A percentile compares a stretch with the other conserved stretches of the same genome.
Evolutionary conservation across 2,888 invertebrate genomes (phyloP).

Genomic region (Pseudococcus longispinus): DNA sequence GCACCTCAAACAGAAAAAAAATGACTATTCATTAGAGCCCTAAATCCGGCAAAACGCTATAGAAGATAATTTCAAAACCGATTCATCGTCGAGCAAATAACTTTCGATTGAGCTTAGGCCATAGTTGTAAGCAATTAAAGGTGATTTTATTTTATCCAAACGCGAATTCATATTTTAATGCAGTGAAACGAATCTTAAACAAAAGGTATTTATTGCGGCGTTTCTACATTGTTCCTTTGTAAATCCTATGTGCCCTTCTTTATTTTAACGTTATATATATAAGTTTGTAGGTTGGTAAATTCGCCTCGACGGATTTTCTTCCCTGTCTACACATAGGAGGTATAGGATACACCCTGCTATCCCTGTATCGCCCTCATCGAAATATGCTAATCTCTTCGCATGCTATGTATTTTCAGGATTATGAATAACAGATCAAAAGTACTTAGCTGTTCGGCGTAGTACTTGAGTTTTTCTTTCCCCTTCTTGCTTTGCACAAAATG

Average conservation of each 20-base stretch:
- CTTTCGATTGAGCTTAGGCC: background rate
- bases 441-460: constrained; percentile 50
- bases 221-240: constrained; percentile 54
- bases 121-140: constrained; percentile 37
- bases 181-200: constrained; percentile 55
- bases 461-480: constrained; percentile 55
- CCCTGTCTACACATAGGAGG: background rate
- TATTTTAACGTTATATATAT: constrained; percentile 49
- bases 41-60: background rate
- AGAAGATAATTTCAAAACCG: background rate
- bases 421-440: constrained; percentile 57
- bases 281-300: constrained; percentile 51
- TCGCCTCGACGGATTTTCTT: constrained; percentile 53
- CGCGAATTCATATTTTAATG: constrained; percentile 40
- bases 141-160: constrained; percentile 50
- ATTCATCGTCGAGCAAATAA: background rate
- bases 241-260: constrained; percentile 55
- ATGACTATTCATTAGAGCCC: background rate
- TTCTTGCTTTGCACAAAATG: constrained; percentile 44
- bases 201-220: constrained; percentile 55
- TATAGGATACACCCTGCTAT: constrained; percentile 51
- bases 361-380: constrained; percentile 54
- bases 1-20: background rate
- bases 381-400: constrained; percentile 57
- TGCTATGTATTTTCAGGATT: constrained; percentile 57